phyloP scores from a whole-genome alignment of 2,797 vertebrate genomes.

The Microctenopoma steveboyesi region DNA sequence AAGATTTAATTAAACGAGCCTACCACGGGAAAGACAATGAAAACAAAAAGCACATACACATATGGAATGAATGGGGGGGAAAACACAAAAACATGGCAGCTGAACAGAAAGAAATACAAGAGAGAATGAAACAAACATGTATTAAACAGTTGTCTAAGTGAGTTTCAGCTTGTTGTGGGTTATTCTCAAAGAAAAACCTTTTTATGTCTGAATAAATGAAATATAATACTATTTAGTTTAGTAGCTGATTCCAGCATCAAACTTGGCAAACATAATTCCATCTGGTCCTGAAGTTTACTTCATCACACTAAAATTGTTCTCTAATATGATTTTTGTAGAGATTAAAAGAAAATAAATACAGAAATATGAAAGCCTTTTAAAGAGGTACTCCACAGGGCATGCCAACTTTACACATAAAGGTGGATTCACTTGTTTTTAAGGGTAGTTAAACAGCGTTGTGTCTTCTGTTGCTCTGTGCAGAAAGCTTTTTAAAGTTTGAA shows the following conservation, averaged over 20 bases:
- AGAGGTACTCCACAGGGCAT: not conserved
- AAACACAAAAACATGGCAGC: not conserved
- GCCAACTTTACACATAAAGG: not conserved
- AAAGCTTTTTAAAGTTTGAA: no score
- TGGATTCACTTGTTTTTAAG: not conserved
- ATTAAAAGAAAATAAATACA: not conserved
- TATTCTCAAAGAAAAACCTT: not conserved
- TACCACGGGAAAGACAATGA: not conserved
- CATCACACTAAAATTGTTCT: not conserved
- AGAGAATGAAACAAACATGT: not conserved
- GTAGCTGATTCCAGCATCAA: slow-evolving; percentile 14
- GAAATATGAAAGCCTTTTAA: not conserved
- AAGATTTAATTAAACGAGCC: slow-evolving; percentile 33
- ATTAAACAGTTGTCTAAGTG: not conserved
- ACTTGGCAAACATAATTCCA: slow-evolving; percentile 15
- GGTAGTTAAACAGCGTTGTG: not conserved
- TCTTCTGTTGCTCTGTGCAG: not conserved
- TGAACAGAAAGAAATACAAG: not conserved
- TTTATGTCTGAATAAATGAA: not conserved
- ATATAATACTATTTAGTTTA: slow-evolving; percentile 5
- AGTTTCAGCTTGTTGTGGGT: slow-evolving; percentile 1
- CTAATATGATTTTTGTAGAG: not conserved
- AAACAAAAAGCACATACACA: slow-evolving; percentile 11
- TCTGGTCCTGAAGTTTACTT: slow-evolving; percentile 25
- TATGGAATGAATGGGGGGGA: not conserved